These are phyloP conservation scores for Epinotia demarniana DNA, from an alignment of 2,888 invertebrate genomes.

Conservation along the genomic window DNA sequence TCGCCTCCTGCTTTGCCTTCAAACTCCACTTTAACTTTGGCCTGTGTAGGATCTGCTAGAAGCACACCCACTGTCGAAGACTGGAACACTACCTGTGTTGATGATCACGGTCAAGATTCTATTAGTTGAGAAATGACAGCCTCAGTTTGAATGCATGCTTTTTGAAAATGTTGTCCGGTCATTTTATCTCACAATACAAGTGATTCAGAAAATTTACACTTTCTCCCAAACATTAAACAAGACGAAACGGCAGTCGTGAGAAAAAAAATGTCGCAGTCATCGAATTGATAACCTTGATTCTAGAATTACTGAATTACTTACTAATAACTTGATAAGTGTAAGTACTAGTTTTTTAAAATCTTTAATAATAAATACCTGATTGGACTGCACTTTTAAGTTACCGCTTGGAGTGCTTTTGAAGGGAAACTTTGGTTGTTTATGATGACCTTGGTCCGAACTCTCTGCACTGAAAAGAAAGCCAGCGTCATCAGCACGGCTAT, in stretches of 20 bases:
- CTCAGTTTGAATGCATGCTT: neutral
- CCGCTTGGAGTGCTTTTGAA: slow-evolving; percentile 88
- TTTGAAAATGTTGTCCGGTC: neutral
- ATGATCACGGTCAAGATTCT: neutral
- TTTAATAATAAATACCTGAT: slow-evolving; percentile 82
- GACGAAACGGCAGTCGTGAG: too few relatives aligned
- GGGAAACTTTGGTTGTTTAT: slow-evolving; percentile 82
- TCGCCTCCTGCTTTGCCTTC: slow-evolving; percentile 70
- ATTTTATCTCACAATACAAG: neutral
- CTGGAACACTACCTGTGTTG: slow-evolving; percentile 87
- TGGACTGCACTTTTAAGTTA: slow-evolving; percentile 87
- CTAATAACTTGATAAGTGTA: too few relatives aligned
- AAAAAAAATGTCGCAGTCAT: too few relatives aligned
- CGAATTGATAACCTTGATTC: too few relatives aligned
- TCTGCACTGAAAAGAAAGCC: slow-evolving; percentile 58
- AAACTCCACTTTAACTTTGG: slow-evolving; percentile 86
- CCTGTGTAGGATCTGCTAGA: slow-evolving; percentile 87
- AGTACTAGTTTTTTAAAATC: neutral
- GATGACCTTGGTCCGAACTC: slow-evolving; percentile 62
- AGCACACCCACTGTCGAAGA: slow-evolving; percentile 88
- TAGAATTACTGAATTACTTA: neutral
- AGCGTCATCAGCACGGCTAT: too few relatives aligned
- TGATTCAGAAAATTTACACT: neutral
- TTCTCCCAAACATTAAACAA: too few relatives aligned
- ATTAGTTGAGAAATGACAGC: neutral